Base-by-base conservation (phyloP, 2,888 invertebrate species). In the Eupithecia subumbrata region DNA sequence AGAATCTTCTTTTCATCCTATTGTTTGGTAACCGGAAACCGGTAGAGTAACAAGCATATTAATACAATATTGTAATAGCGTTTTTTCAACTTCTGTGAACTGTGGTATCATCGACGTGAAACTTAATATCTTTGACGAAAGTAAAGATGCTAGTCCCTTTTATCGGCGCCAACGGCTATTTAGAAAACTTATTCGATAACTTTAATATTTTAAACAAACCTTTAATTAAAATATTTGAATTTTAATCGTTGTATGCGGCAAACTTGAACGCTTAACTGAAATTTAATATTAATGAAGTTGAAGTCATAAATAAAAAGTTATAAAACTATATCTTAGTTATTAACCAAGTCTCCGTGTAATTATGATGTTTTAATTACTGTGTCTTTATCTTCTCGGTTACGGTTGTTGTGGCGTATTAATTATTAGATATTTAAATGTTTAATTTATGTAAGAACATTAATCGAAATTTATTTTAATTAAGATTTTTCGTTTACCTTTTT, bases 141-240 rank as follows among this genome's bases (percentile, higher is more conserved):
- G 40, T 60, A 22, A 56, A 56, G 25, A 60, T 60, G 60, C 22
- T 25, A 60, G 48, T 71, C 52, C 40, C 48, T 25, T 77, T 70
- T 70, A 70, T 72, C 74, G 72, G 70, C 67, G 67, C 74, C 69
- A 72, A 45, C 43, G 69, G 76, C 64, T 72, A 74, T 74, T 77
- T 70, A 77, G 70, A 68, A 76, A 76, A 67, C 45, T 74, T 40
- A 71, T 72, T 74, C 48, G 60, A 77, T 66, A 69, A 48, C 22
- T 69, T n/a, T 69, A 2, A 30, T 9, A 74, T 74, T 74, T 72
- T 68, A 76, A 70, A 60, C 25, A 79, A 79, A 74, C 78, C 78
- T 80, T 80, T 83, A 81, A 84, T 84, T 80, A 82, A 85, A 82
- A 80, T 78, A 82, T 86, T 85, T 40, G 78, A 81, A 84, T 84